Base-by-base conservation (phyloP, 2,797 vertebrate genomes). In the Pempheris klunzingeri region DNA sequence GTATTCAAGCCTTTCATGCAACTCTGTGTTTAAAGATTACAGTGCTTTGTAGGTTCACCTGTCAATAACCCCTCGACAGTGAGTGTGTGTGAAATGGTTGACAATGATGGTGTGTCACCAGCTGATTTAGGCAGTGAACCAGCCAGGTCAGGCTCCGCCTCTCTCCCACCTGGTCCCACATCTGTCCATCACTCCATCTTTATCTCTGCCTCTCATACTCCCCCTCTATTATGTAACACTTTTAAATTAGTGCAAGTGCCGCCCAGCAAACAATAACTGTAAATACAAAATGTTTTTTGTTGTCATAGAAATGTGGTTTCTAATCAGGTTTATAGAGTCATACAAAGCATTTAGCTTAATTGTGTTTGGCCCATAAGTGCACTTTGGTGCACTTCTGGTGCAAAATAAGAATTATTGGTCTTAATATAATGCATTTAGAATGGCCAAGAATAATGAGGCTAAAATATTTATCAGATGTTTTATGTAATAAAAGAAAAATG, bases 401-500 rank as follows among this genome's bases (percentile, higher is more conserved):
- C 55, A 64, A 60, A 22, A 46, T 38, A 69, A 81, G 55, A 83
- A 82, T 80, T 68, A 87, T 72, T 44, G 41, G 55, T 52, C 52
- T 80, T 67, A 82, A 83, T 82, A 68, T 82, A 69, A 81, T 55
- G 50, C 60, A 76, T 84, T 86, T 65, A 60, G 22, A 80, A 63
- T 20, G 18, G 38, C 32, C 53, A 70, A 63, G 43, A 76, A 63
- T 57, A 86, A 89, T 74, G 63, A 72, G 22, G 50, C 50, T 81
- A 50, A 88, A 91, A 81, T 85, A 86, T 91, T 84, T 61, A 90
- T 86, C 36, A 62, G 41, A 60, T 65, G 47, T 74, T 80, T 77
- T 76, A 63, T 74, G 63, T 44, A 34, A 68, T 62, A 72, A 68
- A 78, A 80, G 18, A 74, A 78, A 87, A 78, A 84, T 50, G 2